A percentile compares a stretch with the other conserved stretches of the same genome.
Conservation (phyloP, 2,113 vertebrate genomes). For the Pristiophorus japonicus region DNA sequence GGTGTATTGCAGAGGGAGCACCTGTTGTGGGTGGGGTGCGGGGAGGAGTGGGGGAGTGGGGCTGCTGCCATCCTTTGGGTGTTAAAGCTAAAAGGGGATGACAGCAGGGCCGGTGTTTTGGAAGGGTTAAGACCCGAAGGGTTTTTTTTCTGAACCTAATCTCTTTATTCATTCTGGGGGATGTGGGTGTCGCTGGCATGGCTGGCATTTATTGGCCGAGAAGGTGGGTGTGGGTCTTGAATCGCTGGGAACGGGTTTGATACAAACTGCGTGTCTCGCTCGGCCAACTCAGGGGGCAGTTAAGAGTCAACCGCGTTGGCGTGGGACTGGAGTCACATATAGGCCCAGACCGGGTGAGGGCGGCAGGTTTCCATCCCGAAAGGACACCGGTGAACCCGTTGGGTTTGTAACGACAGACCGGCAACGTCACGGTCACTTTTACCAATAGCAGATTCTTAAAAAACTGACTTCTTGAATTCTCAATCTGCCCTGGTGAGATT, state of each 20-base stretch:
- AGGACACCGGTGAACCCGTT: not conserved
- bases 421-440: not conserved
- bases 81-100: not conserved
- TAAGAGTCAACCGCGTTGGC: not conserved
- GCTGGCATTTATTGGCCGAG: not conserved
- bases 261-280: not conserved
- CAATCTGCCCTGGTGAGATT: not conserved
- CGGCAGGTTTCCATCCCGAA: not conserved
- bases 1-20: not conserved
- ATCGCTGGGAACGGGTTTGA: not conserved
- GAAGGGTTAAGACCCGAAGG: not conserved
- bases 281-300: not conserved
- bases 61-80: not conserved
- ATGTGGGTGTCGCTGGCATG: not conserved
- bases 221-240: not conserved
- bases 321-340: not conserved
- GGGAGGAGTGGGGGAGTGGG: too few species aligned
- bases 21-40: too few species aligned
- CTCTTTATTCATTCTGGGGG: not conserved
- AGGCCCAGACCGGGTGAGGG: not conserved
- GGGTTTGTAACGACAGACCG: not conserved
- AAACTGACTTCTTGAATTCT: not conserved
- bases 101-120: too few species aligned
- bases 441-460: not conserved
- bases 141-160: not conserved